Percentiles rank a stretch among this genome's conserved stretches.
phyloP scores from a whole-genome alignment of 2,113 vertebrate genomes.

The Otocyon megalotis region DNA sequence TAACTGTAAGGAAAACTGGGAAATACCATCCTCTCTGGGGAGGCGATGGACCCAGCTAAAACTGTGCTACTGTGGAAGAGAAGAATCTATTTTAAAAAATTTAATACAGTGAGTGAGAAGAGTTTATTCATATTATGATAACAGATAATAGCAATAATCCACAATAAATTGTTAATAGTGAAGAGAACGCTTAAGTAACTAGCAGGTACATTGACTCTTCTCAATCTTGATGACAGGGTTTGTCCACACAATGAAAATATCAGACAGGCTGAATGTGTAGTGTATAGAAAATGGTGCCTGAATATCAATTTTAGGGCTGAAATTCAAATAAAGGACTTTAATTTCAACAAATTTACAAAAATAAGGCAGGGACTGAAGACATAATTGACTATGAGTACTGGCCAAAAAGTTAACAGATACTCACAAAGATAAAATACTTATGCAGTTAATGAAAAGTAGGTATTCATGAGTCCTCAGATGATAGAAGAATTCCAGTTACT shows the following conservation, averaged over 20 bases:
- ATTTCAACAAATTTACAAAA: not conserved
- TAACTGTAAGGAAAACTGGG: not conserved
- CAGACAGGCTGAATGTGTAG: not conserved
- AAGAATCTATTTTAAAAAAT: not conserved
- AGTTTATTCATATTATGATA: not conserved
- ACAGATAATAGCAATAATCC: not conserved
- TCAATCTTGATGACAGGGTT: not conserved
- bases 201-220: not conserved
- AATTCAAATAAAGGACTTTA: not conserved
- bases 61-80: not conserved
- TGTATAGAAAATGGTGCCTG: not conserved
- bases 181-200: not conserved
- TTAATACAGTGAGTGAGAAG: not conserved
- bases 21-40: not conserved
- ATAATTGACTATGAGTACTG: not conserved
- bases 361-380: not conserved
- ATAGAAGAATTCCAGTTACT: not conserved
- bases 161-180: not conserved
- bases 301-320: not conserved
- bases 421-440: not conserved
- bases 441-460: not conserved
- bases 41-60: not conserved
- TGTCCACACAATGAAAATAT: not conserved
- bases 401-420: not conserved
- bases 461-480: not conserved